Evolutionary conservation across 2,888 invertebrate species (phyloP).

Genomic region (Boloria selene): DNA sequence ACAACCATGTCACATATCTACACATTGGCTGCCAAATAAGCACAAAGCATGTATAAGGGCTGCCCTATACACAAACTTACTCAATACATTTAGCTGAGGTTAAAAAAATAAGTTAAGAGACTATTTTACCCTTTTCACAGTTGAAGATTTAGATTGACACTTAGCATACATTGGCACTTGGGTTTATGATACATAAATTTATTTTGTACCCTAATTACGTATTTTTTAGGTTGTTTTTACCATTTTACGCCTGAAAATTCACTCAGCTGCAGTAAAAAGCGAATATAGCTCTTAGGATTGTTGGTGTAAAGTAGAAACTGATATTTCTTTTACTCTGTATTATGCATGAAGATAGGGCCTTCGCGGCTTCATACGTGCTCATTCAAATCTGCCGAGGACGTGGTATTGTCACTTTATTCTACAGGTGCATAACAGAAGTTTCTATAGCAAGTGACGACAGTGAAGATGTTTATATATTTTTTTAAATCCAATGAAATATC

Average conservation of each 20-base stretch:
- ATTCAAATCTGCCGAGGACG: constrained; percentile 23
- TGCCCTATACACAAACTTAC: background rate
- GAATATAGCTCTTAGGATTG: background rate
- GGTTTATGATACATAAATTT: background rate
- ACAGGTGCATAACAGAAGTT: constrained; percentile 15
- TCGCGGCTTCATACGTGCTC: constrained; percentile 5
- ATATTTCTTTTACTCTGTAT: background rate
- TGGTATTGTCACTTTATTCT: constrained; percentile 13
- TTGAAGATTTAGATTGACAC: constrained; percentile 8
- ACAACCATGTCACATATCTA: too few species aligned
- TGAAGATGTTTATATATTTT: constrained; percentile 2
- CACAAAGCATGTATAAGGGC: background rate
- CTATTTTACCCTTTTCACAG: constrained; percentile 3
- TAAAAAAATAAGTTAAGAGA: constrained; percentile 1
- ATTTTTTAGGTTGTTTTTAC: background rate
- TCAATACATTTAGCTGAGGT: background rate
- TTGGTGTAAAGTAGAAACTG: background rate
- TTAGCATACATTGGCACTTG: constrained; percentile 7
- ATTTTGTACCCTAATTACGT: background rate
- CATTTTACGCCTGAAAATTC: background rate
- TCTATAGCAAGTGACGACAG: constrained; percentile 5
- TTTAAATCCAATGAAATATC: background rate
- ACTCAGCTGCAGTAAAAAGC: background rate
- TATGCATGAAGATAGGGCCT: constrained; percentile 9
- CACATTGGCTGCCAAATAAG: too few species aligned